Evolutionary conservation across 1,140 invertebrate genomes (phyloP).

Genomic region (Aethina tumida): DNA sequence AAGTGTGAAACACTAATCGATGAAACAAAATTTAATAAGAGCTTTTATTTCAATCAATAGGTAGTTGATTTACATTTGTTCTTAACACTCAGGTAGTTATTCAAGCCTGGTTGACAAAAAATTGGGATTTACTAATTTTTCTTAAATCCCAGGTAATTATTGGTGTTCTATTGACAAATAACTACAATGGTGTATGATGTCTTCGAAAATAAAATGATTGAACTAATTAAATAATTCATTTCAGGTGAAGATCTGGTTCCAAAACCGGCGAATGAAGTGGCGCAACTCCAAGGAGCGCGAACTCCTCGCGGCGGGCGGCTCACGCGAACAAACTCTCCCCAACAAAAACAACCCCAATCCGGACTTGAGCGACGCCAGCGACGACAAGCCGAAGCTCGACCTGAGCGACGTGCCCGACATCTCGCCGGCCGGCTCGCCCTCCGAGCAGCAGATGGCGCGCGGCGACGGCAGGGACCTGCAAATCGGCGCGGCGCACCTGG

Average conservation of each 20-base stretch:
- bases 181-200: too few species aligned
- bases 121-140: too few species aligned
- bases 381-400: constrained; percentile 57
- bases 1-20: too few species aligned
- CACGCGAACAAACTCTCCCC: constrained; percentile 86
- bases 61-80: too few species aligned
- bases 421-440: constrained; percentile 35
- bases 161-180: too few species aligned
- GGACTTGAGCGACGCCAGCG: constrained; percentile 83
- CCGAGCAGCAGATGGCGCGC: constrained; percentile 22
- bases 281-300: constrained; percentile 95
- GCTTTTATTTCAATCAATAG: too few species aligned
- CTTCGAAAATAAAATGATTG: not conserved
- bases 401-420: constrained; percentile 38
- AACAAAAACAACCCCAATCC: constrained; percentile 97
- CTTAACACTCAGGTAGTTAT: too few species aligned
- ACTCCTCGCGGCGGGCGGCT: constrained; percentile 82
- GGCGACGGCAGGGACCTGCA: constrained; percentile 6
- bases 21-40: too few species aligned
- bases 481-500: constrained; percentile 8
- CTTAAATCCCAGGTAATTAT: too few species aligned
- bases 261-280: constrained; percentile 95
- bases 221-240: not conserved
- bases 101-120: too few species aligned
- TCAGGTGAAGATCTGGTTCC: constrained; percentile 95